These are phyloP conservation scores for Gryllus longicercus DNA, from an alignment of 2,888 invertebrate genomes.

Conservation along the genomic window DNA sequence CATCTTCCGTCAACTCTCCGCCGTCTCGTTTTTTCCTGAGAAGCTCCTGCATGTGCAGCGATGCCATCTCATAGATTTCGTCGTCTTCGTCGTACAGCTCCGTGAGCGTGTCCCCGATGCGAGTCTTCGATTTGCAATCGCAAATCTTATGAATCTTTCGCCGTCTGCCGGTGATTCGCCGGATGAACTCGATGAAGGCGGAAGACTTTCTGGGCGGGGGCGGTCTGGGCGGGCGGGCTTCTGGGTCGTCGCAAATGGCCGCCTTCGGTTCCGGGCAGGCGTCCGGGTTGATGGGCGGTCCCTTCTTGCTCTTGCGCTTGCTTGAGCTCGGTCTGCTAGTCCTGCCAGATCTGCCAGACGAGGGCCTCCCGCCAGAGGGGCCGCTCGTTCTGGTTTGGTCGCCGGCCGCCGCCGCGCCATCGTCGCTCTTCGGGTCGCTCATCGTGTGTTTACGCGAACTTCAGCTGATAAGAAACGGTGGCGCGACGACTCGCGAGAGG, in stretches of 20 bases:
- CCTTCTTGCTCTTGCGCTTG: not conserved
- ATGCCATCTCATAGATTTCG: not conserved
- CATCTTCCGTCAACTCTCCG: conserved; percentile 40
- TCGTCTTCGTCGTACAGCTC: not conserved
- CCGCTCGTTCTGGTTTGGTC: too few species aligned
- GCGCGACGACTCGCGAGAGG: too few species aligned
- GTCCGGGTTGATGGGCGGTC: not conserved
- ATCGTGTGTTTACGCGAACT: too few species aligned
- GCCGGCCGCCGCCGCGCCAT: too few species aligned
- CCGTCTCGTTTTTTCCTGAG: conserved; percentile 42
- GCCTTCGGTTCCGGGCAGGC: not conserved
- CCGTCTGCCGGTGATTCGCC: not conserved
- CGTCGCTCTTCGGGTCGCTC: too few species aligned
- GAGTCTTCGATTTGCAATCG: not conserved
- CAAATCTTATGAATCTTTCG: not conserved
- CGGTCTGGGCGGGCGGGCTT: not conserved
- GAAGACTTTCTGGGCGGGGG: not conserved
- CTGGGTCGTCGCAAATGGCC: not conserved
- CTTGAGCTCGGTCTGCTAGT: too few species aligned
- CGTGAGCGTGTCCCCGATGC: not conserved
- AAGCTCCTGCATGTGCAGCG: conserved; percentile 35
- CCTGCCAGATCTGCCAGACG: too few species aligned
- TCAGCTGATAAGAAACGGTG: too few species aligned
- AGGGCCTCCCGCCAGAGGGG: too few species aligned
- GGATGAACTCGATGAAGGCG: not conserved